Base-by-base conservation (phyloP, 2,113 vertebrate genomes). In the Illadopsis cleaveri region DNA sequence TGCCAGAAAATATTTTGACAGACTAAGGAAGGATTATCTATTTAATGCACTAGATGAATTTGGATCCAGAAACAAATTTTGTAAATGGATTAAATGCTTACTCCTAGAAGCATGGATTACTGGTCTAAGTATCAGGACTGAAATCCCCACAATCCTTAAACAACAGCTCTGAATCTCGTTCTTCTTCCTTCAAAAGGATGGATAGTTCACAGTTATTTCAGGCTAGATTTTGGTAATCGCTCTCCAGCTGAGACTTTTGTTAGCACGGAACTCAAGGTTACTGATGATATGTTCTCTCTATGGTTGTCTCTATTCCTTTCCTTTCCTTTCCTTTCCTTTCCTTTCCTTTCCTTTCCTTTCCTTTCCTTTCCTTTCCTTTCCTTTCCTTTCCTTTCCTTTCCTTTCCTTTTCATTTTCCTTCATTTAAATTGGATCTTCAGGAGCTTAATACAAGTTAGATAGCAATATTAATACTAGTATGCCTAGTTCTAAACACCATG, bases 51-150 rank as follows among this genome's bases (percentile, higher is more conserved):
- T 62, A 84, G 62, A 81, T 81, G 90, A 68, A 86, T 60, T 70
- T 91, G 66, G 47, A 95, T 83, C 35, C 76, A 80, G 86, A 92
- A 89, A 89, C 27, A 94, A 77, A 93, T 81, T 86, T 86, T 85
- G 15, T 90, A 86, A 94, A 91, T 91, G 66, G 84, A 94, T 96
- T 94, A 95, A 85, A 87, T 82, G n/a, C 35, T 93, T 92, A 73
- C 25, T 70, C 12, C 3, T 14, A 51, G 73, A 94, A 89, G 61
- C 14, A 20, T 38, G 27, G 30, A 9, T 94, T 81, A 91, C 33
- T 64, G 51, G 13, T 12, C 45, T 94, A 66, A 70, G 27, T 44
- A 82, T 80, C 42, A 72, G 38, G 28, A 87, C 15, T 53, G 33
- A 94, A 93, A 85, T 71, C 58, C 82, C 24, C 42, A 54, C 20